These are phyloP conservation scores for Bombus vancouverensis DNA, from an alignment of 1,140 invertebrate genomes.

Conservation along the genomic window DNA sequence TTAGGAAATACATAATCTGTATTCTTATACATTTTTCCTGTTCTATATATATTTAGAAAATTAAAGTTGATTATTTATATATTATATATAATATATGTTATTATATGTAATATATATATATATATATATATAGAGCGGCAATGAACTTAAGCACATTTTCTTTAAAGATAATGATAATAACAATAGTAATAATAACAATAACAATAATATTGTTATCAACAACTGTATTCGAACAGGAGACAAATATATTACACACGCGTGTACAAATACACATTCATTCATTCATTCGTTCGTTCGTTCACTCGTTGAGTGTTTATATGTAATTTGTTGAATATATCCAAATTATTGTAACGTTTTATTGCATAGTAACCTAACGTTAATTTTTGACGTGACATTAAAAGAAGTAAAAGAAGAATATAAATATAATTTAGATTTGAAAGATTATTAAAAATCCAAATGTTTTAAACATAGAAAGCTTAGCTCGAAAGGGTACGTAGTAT, in stretches of 20 bases:
- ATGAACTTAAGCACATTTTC: background rate
- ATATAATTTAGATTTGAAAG: background rate
- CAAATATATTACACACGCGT: background rate
- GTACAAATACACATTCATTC: background rate
- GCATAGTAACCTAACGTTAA: background rate
- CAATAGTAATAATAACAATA: background rate
- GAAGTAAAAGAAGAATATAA: background rate
- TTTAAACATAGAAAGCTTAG: background rate
- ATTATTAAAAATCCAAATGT: background rate
- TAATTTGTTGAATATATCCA: background rate
- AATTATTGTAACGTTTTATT: background rate
- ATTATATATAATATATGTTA: background rate
- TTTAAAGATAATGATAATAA: background rate
- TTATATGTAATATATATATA: background rate
- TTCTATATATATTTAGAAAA: background rate
- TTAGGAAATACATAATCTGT: background rate
- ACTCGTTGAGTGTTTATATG: background rate
- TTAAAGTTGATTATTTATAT: background rate
- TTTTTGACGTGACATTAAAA: background rate
- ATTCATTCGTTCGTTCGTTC: background rate
- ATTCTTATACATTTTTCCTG: background rate
- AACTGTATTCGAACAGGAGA: slow-evolving; percentile 1
- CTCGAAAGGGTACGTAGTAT: background rate
- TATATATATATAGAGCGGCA: background rate
- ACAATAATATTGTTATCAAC: background rate